phyloP scores from a whole-genome alignment of 1,140 invertebrate genomes.

The Pachypsylla venusta region DNA sequence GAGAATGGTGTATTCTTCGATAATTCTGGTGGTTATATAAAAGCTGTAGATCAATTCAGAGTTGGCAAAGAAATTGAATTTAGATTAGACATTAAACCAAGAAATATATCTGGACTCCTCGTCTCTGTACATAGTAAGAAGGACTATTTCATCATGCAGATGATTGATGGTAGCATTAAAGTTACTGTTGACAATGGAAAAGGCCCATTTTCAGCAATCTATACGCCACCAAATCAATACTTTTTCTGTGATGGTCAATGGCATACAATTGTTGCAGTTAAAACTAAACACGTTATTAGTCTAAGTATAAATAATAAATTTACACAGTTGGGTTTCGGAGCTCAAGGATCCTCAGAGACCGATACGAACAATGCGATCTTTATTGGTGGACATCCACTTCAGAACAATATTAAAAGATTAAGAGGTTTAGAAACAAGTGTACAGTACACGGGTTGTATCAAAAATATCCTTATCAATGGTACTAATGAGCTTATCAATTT shows the following conservation, averaged over 20 bases:
- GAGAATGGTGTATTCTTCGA: constrained; percentile 85
- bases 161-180: constrained; percentile 66
- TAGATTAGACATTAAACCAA: constrained; percentile 73
- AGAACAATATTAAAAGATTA: constrained; percentile 30
- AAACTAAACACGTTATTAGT: constrained; percentile 66
- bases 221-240: constrained; percentile 48
- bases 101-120: constrained; percentile 63
- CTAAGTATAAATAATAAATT: constrained; percentile 63
- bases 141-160: constrained; percentile 73
- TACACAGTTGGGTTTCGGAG: constrained; percentile 47
- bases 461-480: constrained; percentile 48
- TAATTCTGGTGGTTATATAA: constrained; percentile 48
- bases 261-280: constrained; percentile 75
- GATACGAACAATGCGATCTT: constrained; percentile 66
- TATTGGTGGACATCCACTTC: constrained; percentile 66
- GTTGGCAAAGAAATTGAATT: constrained; percentile 66
- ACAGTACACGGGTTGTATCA: constrained; percentile 71
- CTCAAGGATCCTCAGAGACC: constrained; percentile 36
- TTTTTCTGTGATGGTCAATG: constrained; percentile 79
- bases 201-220: constrained; percentile 59
- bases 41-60: constrained; percentile 50
- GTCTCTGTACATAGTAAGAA: constrained; percentile 62
- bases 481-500: constrained; percentile 41
- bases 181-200: constrained; percentile 73
- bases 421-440: constrained; percentile 41